Base-by-base conservation (phyloP, 2,888 invertebrate genomes). In the Mactromeris polynyma region DNA sequence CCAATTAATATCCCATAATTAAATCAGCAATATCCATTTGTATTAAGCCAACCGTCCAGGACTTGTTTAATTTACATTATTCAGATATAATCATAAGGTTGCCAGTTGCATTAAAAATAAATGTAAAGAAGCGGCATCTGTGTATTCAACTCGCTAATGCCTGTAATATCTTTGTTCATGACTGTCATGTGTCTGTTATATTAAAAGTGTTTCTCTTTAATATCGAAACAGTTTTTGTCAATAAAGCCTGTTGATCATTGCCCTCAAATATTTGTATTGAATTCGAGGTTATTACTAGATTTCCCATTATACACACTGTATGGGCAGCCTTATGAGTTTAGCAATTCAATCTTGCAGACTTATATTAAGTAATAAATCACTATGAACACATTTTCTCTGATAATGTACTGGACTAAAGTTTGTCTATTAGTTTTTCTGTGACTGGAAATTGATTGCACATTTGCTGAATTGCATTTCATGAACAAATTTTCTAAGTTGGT, bases 211-310 rank as follows among this genome's bases (percentile, higher is more conserved):
- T 64, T 64, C 58, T 26, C 26, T 26, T 4, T 64, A n/a, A 26
- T 64, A 64, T 26, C 11, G 58, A 9, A n/a, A 64, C 58, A 64
- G 26, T 64, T 64, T 64, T 64, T 64, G 26, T 64, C 26, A 26
- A 64, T 64, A 64, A 64, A 64, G 26, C 26, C 58, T 64, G 58
- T 64, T 64, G 58, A n/a, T 64, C 58, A 64, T 26, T 64, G 58
- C 58, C 58, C 58, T 64, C 26, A n/a, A 26, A 64, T 64, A 26
- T 33, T 36, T 73, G 14, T 73, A 73, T 73, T 73, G 73, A 73
- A 73, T 73, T 73, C 19, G 73, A 33, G 14, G 73, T 73, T 31
- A 73, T 73, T 73, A 36, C 33, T 36, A 9, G 19, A 36, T 73
- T 73, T 73, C 33, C 19, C 36, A 73, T 36, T 73, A 73, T 33